Percentiles rank a stretch among this genome's conserved stretches.
Conservation (phyloP, 2,888 invertebrate genomes). For the Drosophila parthenogenetica region DNA sequence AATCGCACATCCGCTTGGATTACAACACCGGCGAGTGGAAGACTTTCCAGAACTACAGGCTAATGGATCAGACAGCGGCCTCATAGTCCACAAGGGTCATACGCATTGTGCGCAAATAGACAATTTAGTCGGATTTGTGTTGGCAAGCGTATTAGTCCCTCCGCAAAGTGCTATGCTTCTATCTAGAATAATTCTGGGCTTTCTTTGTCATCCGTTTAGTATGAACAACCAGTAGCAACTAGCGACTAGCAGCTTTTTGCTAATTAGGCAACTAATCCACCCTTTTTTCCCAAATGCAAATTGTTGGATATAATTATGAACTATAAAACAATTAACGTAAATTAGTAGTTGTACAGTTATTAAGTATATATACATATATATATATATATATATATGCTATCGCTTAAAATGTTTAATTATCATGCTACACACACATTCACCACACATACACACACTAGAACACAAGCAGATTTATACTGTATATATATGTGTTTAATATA, state of each 20-base stretch:
- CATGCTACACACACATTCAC: constrained; percentile 37
- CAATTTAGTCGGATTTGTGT: constrained; percentile 12
- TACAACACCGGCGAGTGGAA: constrained; percentile 99
- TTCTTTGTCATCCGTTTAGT: constrained; percentile 48
- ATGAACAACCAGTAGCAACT: constrained; percentile 32
- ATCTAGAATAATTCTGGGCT: constrained; percentile 20
- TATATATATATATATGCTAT: constrained; percentile 72
- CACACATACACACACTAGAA: constrained; percentile 14
- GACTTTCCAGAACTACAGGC: constrained; percentile 94
- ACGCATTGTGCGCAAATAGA: constrained; percentile 70
- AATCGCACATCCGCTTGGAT: constrained; percentile 99
- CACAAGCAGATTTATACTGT: constrained; percentile 8
- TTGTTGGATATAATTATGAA: constrained; percentile 56
- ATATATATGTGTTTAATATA: constrained; percentile 17
- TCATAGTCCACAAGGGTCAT: constrained; percentile 76
- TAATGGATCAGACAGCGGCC: constrained; percentile 87
- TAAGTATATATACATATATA: constrained; percentile 61
- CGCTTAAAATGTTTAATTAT: constrained; percentile 67
- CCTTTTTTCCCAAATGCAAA: constrained; percentile 35
- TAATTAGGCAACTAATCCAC: constrained; percentile 63
- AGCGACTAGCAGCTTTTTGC: constrained; percentile 15
- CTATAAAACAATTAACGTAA: constrained; percentile 74
- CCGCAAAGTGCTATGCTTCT: constrained; percentile 11
- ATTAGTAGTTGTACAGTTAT: constrained; percentile 76
- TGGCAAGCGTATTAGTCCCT: constrained; percentile 48